Base-by-base conservation (phyloP, 2,888 invertebrate species). In the Patella caerulea region DNA sequence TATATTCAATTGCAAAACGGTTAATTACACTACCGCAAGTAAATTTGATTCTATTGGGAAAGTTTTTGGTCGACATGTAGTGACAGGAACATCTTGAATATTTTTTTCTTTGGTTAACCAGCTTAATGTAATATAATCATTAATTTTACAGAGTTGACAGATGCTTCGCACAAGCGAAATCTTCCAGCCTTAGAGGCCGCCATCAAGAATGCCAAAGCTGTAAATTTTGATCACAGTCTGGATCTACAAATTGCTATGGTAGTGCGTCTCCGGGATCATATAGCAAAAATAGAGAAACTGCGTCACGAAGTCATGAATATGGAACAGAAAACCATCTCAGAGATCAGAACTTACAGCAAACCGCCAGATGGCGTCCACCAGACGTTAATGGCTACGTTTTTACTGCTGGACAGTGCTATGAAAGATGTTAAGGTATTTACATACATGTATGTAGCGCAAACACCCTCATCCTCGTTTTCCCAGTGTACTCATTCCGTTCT, bases 241-340 rank as follows among this genome's bases (percentile, higher is more conserved):
- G 86, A 88, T 75, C 81, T 87, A 15, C 87, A 83, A 73, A 88
- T 89, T n/a, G 87, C 86, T 19, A 79, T 87, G 75, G 88, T 87
- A 14, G 72, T 81, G 7, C 81, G 85, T 53, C 83, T 88, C 0
- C 80, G 79, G 52, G 88, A 88, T 56, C 88, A 88, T 72, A 80
- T 89, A 72, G 83, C 82, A 15, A 81, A 85, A 72, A 86, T 88
- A 53, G 88, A 88, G 76, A 87, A 86, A 69, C 84, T 89, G 9
- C 83, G 87, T 7, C 88, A 88, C 78, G 84, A 87, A 9, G 89
- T 90, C 11, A 80, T 90, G 24, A 86, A 86, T 65, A 85, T 91
- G 84, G 89, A 91, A 80, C 86, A 85, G 77, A 88, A 87, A 78
- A 88, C 90, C 0, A 86, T 90, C 15, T 85, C 90, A 4, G 91